phyloP scores from a whole-genome alignment of 2,888 invertebrate species.

The Dicroscelio sp. region DNA sequence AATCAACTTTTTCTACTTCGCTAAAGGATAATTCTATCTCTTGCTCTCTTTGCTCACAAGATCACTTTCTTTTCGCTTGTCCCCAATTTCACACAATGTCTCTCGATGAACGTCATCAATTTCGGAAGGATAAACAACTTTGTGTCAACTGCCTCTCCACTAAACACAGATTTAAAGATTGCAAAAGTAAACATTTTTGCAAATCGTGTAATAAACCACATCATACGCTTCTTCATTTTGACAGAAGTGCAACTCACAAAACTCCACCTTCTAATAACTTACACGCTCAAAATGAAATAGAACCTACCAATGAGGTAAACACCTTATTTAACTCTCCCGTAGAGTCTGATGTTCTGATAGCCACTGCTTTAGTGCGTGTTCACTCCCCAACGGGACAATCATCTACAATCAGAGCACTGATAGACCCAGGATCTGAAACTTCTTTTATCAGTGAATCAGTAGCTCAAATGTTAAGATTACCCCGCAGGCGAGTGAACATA shows the following conservation, averaged over 20 bases:
- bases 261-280: too few relatives aligned
- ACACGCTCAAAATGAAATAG: too few relatives aligned
- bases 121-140: neutral
- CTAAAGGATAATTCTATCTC: too few relatives aligned
- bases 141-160: neutral
- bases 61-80: neutral
- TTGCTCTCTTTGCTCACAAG: neutral
- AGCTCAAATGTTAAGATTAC: neutral
- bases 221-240: neutral
- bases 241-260: neutral
- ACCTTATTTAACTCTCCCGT: neutral
- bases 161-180: neutral
- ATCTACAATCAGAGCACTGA: neutral
- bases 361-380: neutral
- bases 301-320: neutral
- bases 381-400: neutral
- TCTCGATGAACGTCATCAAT: neutral
- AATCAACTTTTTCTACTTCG: too few relatives aligned
- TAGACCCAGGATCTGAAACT: neutral
- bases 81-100: neutral
- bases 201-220: neutral
- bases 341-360: neutral
- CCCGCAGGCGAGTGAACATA: neutral
- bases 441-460: neutral
- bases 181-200: neutral